Evolutionary conservation across 1,140 invertebrate species (phyloP), one percentile per base, ranked within the genome.

Genomic region (Penaeus japonicus): DNA sequence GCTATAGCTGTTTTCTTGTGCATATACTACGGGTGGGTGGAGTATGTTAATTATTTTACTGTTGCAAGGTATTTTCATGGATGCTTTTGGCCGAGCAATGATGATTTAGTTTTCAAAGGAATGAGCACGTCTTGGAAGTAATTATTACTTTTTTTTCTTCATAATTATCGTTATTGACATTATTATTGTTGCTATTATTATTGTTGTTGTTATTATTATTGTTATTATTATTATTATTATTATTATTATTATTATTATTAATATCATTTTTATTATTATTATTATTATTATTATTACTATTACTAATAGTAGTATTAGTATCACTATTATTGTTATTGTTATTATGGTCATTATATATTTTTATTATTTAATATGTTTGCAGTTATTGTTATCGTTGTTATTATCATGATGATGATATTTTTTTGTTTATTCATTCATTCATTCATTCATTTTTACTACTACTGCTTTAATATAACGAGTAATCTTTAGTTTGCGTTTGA

Each of bases 251-350:
- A 22, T 70, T 70, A 22, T 70, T 22, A 70, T 70, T 70, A 22
- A 17, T 70, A 17, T 70, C 22, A 1, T 70, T 22, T 17, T 70
- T 70, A 1, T 70, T 70, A 17, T 70, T 22, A 1, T 70, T 70
- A 17, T 70, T 70, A 70, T 70, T 59, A 80, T 24, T 47, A 18
- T 90, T 86, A 39, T 62, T 47, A 75, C 17, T 80, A 39, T 82
- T 70, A 47, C 22, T 83, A 17, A 62, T 73, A 57, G 47, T 85
- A 57, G 89, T 24, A 80, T 84, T 88, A 77, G 85, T 84, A 80
- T 75, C 15, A 80, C 80, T 7, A 80, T 77, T 4, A 24, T 18
- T 55, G 47, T 86, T 82, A 20, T 35, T 22, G 32, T 73, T 73
- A 22, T 22, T 65, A 73, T 73, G 15, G 17, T 73, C 20, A 27